Percentiles rank a stretch among this genome's conserved stretches.
These are phyloP conservation scores for Vultur gryphus DNA, from an alignment of 2,797 vertebrate species.

Conservation along the genomic window DNA sequence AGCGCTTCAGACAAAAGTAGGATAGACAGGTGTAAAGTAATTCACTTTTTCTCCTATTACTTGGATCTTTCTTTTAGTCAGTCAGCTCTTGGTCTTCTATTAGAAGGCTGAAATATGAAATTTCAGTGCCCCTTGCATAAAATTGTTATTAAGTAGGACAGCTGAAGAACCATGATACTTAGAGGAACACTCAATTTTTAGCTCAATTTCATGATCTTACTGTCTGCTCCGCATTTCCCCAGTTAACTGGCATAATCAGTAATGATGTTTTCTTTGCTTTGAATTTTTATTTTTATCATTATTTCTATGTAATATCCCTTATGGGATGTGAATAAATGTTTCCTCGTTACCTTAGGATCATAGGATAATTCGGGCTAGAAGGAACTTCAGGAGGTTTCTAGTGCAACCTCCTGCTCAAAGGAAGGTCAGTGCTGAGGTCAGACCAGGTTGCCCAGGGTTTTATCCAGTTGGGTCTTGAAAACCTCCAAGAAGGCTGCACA, in stretches of 20 bases:
- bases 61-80: background rate
- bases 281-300: background rate
- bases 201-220: background rate
- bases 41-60: background rate
- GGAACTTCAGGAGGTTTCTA: background rate
- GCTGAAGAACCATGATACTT: background rate
- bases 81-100: background rate
- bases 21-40: background rate
- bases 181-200: background rate
- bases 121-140: background rate
- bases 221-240: background rate
- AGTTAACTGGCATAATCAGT: background rate
- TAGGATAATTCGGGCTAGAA: background rate
- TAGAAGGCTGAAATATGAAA: background rate
- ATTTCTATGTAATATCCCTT: background rate
- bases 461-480: background rate
- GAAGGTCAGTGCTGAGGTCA: background rate
- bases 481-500: background rate
- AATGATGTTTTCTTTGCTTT: background rate
- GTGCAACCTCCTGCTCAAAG: background rate
- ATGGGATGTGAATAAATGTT: background rate
- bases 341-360: background rate
- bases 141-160: background rate
- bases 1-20: background rate
- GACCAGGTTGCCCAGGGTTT: background rate